Evolutionary conservation across 2,888 invertebrate genomes (phyloP), one percentile per base, ranked within the genome.

Genomic region (Ceramica pisi): DNA sequence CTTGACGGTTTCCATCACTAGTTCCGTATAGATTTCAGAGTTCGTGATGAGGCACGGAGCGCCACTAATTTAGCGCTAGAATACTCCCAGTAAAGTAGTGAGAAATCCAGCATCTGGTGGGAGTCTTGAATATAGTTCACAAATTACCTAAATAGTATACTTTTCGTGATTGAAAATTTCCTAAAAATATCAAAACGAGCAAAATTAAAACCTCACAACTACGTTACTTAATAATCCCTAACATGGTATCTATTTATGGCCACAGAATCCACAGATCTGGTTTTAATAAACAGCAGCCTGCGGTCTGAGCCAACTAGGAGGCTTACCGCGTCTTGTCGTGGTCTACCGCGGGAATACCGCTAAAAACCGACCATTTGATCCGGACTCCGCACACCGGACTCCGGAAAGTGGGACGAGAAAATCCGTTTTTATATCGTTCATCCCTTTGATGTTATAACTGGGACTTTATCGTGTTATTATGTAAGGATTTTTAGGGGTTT

Each of bases 341-440:
- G 66, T 10, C 38, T 31, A 26, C 81, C 74, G 61, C 74, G 38
- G 75, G 56, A 61, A 66, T 75, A 60, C 63, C 62, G 60, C 75
- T 71, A 66, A 81, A 82, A 80, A 71, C 66, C 16, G 57, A 50
- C 63, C 75, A 61, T 80, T 79, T 80, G 66, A 80, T 83, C 70
- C 67, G 44, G 46, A 73, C 46, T 55, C 46, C 19, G 48, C 31
- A 46, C 46, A 21, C 38, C 12, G 41, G 44, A 68, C 14, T n/a
- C 53, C 64, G 67, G 70, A 82, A 82, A 80, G 38, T 65, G 67
- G 68, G 57, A 51, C 55, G 61, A 75, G 64, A 80, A 71, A 83
- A 64, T 44, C 57, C 70, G 48, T 71, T 75, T 80, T 75, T 66
- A 62, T 71, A 48, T 53, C n/a, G 44, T 50, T 63, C 59, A 60